phyloP scores from a whole-genome alignment of 1,140 invertebrate species.

The Hyles euphorbiae region DNA sequence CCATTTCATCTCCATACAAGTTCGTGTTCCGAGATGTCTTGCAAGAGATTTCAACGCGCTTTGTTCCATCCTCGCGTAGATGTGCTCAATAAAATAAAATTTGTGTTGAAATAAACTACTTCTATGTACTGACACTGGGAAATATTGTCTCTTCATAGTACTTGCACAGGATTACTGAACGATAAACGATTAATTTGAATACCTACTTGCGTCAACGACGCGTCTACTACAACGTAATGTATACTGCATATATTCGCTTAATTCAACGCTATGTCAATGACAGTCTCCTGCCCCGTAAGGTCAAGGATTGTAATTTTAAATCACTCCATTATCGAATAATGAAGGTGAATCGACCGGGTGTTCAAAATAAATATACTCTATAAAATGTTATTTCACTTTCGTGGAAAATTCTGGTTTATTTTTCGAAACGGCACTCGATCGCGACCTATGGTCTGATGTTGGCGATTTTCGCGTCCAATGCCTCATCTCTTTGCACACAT shows the following conservation, averaged over 20 bases:
- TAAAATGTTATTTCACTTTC: constrained; percentile 27
- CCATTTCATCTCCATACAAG: neutral
- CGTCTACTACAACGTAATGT: neutral
- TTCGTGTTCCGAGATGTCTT: neutral
- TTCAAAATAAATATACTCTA: neutral
- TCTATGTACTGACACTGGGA: no score
- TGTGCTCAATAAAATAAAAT: no score
- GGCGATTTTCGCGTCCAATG: constrained; percentile 26
- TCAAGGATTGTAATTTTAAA: constrained; percentile 9
- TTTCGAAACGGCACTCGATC: constrained; percentile 13
- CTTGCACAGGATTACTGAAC: no score
- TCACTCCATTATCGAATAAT: neutral
- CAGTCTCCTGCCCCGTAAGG: neutral
- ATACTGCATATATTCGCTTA: neutral
- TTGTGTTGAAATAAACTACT: no score
- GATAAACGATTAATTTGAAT: no score
- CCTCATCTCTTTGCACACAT: constrained; percentile 27
- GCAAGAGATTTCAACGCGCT: constrained; percentile 5
- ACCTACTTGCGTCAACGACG: no score
- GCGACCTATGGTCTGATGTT: constrained; percentile 1
- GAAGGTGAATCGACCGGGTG: neutral
- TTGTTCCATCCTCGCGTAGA: no score
- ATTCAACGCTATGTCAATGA: constrained; percentile 4
- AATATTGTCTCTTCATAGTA: no score
- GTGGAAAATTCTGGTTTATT: constrained; percentile 17